These are phyloP conservation scores for Pycnonotus jocosus DNA, from an alignment of 2,113 vertebrate species.

Conservation along the genomic window DNA sequence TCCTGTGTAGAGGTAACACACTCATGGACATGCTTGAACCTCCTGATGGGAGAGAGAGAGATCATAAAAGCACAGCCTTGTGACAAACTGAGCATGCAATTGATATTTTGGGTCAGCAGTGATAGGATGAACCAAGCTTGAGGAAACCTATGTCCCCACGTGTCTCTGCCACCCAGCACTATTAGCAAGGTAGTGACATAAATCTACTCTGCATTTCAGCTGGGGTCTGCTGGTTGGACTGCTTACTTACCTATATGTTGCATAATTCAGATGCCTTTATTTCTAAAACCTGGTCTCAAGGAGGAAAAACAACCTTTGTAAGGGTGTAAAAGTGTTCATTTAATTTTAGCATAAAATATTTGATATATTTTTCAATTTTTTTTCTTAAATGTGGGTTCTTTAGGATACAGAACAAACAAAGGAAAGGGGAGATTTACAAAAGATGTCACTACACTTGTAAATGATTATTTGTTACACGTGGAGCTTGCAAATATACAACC, in stretches of 20 bases:
- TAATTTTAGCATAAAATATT: not conserved
- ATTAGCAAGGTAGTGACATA: not conserved
- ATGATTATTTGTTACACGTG: not conserved
- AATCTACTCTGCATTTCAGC: not conserved
- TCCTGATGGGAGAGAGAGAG: not conserved
- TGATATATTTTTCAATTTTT: not conserved
- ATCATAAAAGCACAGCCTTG: not conserved
- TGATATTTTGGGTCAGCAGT: rapidly evolving
- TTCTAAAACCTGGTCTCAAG: not conserved
- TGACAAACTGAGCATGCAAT: rapidly evolving
- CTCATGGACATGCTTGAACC: not conserved
- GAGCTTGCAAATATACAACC: not conserved
- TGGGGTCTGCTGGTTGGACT: not conserved
- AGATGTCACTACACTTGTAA: not conserved
- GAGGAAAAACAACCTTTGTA: not conserved
- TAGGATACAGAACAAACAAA: not conserved
- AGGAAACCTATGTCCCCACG: not conserved
- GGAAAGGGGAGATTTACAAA: not conserved
- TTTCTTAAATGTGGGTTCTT: not conserved
- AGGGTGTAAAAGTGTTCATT: not conserved
- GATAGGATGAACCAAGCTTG: not conserved
- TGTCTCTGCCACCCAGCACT: not conserved
- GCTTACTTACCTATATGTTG: not conserved
- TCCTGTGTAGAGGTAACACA: not conserved
- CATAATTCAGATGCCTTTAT: not conserved